Evolutionary conservation across 1,140 invertebrate species (phyloP), one percentile per base, ranked within the genome.

Genomic region (Centruroides vittatus): DNA sequence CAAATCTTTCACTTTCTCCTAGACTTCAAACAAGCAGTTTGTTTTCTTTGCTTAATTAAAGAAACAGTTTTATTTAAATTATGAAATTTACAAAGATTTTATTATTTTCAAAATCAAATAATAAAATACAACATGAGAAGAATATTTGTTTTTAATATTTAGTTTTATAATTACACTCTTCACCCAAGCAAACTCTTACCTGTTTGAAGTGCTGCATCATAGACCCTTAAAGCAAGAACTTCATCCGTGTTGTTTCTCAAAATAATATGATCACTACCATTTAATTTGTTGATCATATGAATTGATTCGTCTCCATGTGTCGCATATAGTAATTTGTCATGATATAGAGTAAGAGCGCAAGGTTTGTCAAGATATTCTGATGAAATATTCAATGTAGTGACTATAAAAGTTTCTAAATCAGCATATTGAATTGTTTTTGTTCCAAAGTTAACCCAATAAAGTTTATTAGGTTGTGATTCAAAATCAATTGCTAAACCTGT

Each of bases 201-300:
- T 61, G 66, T 70, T 73, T 86, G 82, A 53, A 80, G 70, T 5
- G 73, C 71, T 35, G 80, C 78, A 74, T 89, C 84, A 70, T 86
- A 89, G 59, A 89, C 80, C 60, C 80, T 78, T 64, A 89, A 71
- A 41, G 83, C 80, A 62, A 82, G 73, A 13, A 88, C 80, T 65
- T 78, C 70, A 11, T 81, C 79, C 7, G 84, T 84, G 69, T 83
- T 80, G 54, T 81, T 79, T n/a, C 81, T 67, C 35, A 84, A 67
- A 9, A 77, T 60, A 34, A 61, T 67, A 58, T 71, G 71, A 57
- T 75, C 69, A 41, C 47, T 69, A 56, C 75, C 79, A 61, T 65
- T 73, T 4, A 71, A 74, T 68, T 80, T 80, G 66, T 79, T 73
- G 23, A 81, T 78, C 5, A 77, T 73, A 64, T 79, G 78, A 64